phyloP scores from a whole-genome alignment of 2,888 invertebrate species.

The Ichneumoninae sp. region DNA sequence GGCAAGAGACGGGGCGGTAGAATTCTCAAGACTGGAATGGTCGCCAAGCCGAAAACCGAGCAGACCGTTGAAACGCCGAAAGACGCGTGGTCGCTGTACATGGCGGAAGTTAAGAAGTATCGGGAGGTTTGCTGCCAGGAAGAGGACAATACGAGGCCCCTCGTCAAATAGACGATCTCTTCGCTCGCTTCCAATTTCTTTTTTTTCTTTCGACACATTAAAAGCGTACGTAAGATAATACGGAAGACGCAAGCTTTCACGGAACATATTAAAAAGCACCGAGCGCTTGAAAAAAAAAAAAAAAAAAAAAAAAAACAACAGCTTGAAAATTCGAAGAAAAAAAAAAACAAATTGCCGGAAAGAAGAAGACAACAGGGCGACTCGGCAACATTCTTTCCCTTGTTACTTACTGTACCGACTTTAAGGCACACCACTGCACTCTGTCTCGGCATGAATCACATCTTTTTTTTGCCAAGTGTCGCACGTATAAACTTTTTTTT shows the following conservation, averaged over 20 bases:
- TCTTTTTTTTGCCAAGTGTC: conserved; percentile 4
- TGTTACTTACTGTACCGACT: not conserved
- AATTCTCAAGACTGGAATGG: conserved; percentile 95
- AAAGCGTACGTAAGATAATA: not conserved
- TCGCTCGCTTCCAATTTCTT: conserved; percentile 60
- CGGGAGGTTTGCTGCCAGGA: conserved; percentile 96
- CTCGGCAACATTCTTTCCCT: not conserved
- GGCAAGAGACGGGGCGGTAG: conserved; percentile 94
- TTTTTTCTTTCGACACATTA: conserved; percentile 51
- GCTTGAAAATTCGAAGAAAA: not conserved
- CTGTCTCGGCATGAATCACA: conserved; percentile 65
- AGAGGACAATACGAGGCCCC: conserved; percentile 94
- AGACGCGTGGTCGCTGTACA: conserved; percentile 97
- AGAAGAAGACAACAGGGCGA: conserved; percentile 71
- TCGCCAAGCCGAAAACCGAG: conserved; percentile 92
- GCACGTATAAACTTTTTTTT: not conserved
- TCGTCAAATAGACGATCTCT: conserved; percentile 90
- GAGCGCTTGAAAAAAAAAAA: not conserved
- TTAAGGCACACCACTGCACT: conserved; percentile 49
- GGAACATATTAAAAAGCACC: not conserved
- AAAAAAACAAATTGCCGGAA: conserved; percentile 55
- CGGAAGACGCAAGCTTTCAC: not conserved
- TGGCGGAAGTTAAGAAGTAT: conserved; percentile 97
- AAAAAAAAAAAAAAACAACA: not conserved
- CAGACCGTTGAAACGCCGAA: conserved; percentile 89